Conservation (phyloP, 2,797 vertebrate genomes). For the Halcyon badia region DNA sequence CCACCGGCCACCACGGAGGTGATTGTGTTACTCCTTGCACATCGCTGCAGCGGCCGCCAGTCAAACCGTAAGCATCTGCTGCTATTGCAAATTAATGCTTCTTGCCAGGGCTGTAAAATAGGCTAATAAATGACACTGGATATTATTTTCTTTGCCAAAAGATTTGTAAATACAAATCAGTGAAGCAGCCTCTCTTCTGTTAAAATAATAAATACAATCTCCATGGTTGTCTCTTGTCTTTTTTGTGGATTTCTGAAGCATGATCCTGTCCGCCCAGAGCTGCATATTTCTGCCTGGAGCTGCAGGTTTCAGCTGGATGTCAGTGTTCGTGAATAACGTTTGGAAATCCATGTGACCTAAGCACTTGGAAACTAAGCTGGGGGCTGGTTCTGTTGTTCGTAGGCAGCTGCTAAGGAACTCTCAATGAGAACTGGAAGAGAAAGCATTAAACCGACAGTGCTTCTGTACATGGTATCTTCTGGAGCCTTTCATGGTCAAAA, state of each 20-base stretch:
- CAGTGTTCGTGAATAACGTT: not conserved
- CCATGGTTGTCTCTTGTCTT: not conserved
- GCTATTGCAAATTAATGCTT: constrained; percentile 45
- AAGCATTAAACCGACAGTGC: not conserved
- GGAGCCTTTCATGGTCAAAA: not conserved
- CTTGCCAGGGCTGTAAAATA: constrained; percentile 52
- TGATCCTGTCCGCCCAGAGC: not conserved
- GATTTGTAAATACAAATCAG: constrained; percentile 65
- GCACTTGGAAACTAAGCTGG: not conserved
- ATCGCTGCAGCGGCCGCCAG: not conserved
- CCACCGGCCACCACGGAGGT: accelerated
- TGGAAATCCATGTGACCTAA: not conserved
- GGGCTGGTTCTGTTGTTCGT: not conserved
- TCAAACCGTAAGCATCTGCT: constrained; percentile 26
- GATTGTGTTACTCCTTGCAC: not conserved
- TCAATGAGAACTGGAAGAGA: not conserved
- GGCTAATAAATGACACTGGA: constrained; percentile 68
- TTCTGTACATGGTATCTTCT: not conserved
- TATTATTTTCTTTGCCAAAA: constrained; percentile 59
- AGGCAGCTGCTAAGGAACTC: not conserved
- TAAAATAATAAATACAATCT: constrained; percentile 56
- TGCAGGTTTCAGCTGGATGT: not conserved
- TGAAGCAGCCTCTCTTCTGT: constrained; percentile 32
- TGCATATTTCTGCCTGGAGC: not conserved
- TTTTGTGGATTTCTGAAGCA: not conserved